Base-by-base conservation (phyloP, 2,797 vertebrate genomes). In the Cephalopachus bancanus region DNA sequence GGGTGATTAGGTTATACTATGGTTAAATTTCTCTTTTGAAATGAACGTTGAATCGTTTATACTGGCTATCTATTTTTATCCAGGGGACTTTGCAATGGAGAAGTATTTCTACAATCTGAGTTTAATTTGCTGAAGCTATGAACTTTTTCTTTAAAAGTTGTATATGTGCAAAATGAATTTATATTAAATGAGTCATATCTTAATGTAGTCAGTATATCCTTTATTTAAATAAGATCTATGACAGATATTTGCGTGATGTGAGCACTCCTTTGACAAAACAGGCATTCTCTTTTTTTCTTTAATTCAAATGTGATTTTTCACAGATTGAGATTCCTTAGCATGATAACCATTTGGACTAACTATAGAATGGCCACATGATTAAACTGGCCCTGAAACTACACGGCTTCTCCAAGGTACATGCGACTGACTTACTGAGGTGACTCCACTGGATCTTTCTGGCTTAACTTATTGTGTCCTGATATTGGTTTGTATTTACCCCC, bases 21-120 rank as follows among this genome's bases (percentile, higher is more conserved):
- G 79, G 57, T 76, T 88, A 59, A 55, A 53, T 88, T 94, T 96
- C 10, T 65, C 72, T n/a, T 90, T 76, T 88, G 75, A 91, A 90
- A 78, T 93, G 49, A 65, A 91, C 90, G 65, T 65, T 62, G 57
- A 69, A 26, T 96, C 74, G 16, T 49, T 92, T 91, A 80, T 79
- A 10, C 62, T 95, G 53, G 3, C 65, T 74, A 28, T 94, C 33
- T 81, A 24, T 69, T 84, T 88, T 91, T 93, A n/a, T 87, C 57
- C 33, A 91, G 20, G 24, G 28, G 15, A 74, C 17, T 90, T 89
- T 24, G 90, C 60, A 87, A 92, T 57, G 69, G 28, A 65, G 53
- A 74, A 84, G 5, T 65, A 33, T 89, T 81, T 71, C 76, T 83
- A 44, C 6, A 60, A 65, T 69, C 67, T 7, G 3, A 72, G 15